phyloP scores from a whole-genome alignment of 2,888 invertebrate genomes.

The Cerastis leucographa region DNA sequence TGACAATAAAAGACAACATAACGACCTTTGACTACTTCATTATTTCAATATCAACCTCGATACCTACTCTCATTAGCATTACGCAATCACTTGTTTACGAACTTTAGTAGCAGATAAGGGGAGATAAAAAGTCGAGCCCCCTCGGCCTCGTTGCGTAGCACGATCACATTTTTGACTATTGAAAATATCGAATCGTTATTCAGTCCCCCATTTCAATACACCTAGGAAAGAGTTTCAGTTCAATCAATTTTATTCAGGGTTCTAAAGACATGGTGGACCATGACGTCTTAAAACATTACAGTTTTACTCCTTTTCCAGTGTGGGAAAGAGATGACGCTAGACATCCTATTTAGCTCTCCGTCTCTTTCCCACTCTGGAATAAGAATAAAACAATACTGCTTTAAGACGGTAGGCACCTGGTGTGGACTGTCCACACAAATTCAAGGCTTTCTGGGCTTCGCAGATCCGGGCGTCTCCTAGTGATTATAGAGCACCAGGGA shows the following conservation, averaged over 20 bases:
- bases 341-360: no score
- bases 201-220: neutral
- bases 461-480: neutral
- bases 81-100: constrained; percentile 50
- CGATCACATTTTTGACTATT: neutral
- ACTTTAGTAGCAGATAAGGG: constrained; percentile 36
- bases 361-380: no score
- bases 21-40: constrained; percentile 23
- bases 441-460: neutral
- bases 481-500: neutral
- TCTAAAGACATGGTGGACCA: neutral
- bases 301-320: no score
- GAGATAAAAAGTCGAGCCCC: constrained; percentile 59
- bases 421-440: neutral
- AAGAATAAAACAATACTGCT: no score
- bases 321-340: no score
- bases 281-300: no score
- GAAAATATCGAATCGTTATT: neutral
- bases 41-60: constrained; percentile 25
- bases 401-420: no score
- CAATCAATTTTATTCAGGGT: neutral
- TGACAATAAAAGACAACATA: constrained; percentile 3
- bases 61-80: constrained; percentile 4
- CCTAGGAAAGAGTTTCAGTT: neutral
- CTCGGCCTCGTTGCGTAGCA: constrained; percentile 16